Percentiles rank a stretch among this genome's conserved stretches.
These are phyloP conservation scores for Alsophila aescularia DNA, from an alignment of 2,888 invertebrate genomes.

Conservation along the genomic window DNA sequence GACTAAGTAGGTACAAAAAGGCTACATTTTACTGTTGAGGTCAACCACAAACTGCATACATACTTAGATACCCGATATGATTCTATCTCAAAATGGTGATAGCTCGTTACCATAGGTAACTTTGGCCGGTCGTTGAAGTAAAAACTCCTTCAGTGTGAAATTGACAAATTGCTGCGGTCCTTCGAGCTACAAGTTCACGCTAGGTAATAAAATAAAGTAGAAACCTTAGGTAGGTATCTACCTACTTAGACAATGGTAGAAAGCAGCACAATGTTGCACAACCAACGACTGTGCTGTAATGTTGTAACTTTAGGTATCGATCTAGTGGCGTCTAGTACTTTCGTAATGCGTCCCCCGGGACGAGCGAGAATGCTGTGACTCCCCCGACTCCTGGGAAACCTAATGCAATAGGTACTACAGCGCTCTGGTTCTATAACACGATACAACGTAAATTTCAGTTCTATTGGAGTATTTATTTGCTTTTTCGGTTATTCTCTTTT, in stretches of 20 bases:
- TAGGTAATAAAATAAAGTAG: background rate
- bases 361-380: conserved; percentile 74
- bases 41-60: no score
- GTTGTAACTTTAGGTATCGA: conserved; percentile 75
- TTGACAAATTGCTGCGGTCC: no score
- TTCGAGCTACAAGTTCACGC: background rate
- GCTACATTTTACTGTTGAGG: no score
- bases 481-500: no score
- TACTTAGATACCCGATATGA: no score
- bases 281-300: conserved; percentile 60
- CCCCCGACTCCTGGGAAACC: conserved; percentile 67
- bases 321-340: conserved; percentile 76
- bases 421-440: conserved; percentile 56
- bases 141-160: no score
- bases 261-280: conserved; percentile 54
- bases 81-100: no score
- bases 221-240: background rate
- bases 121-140: no score
- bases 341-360: conserved; percentile 79
- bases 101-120: no score
- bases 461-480: conserved; percentile 45
- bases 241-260: conserved; percentile 6
- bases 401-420: conserved; percentile 75
- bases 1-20: no score
- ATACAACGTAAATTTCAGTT: conserved; percentile 44